phyloP scores from a whole-genome alignment of 2,888 invertebrate genomes.

The Chrysopilus asiliformis region DNA sequence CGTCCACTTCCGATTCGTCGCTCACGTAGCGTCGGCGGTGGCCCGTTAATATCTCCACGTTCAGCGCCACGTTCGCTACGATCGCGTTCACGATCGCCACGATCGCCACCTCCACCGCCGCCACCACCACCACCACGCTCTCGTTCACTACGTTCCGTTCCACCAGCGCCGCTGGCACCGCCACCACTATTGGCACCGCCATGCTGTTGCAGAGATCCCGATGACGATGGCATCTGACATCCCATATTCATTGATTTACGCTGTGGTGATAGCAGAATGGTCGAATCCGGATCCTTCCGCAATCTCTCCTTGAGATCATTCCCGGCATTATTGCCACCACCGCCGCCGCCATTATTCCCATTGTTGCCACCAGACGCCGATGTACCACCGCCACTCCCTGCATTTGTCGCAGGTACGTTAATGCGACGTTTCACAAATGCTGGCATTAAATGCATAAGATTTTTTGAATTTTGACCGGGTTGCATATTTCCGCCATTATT shows the following conservation, averaged over 20 bases:
- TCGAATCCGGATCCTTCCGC: conserved; percentile 70
- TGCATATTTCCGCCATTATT: conserved; percentile 12
- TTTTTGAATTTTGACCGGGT: neutral
- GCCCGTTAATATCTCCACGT: too few relatives aligned
- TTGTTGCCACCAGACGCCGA: neutral
- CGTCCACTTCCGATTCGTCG: conserved; percentile 78
- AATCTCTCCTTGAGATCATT: conserved; percentile 60
- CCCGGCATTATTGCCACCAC: conserved; percentile 15
- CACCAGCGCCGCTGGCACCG: conserved; percentile 17
- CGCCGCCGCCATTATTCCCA: conserved; percentile 3
- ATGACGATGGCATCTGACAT: conserved; percentile 48
- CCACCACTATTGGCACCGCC: neutral
- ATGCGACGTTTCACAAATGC: conserved; percentile 30
- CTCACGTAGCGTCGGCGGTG: conserved; percentile 15
- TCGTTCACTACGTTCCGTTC: conserved; percentile 9
- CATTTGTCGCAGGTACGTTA: conserved; percentile 7
- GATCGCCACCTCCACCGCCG: conserved; percentile 1
- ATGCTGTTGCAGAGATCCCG: neutral
- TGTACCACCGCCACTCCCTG: neutral
- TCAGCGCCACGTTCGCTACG: conserved; percentile 7
- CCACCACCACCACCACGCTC: too few relatives aligned
- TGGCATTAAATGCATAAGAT: conserved; percentile 32
- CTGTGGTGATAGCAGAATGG: conserved; percentile 67
- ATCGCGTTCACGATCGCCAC: conserved; percentile 18
- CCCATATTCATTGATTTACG: conserved; percentile 76